Evolutionary conservation across 2,797 vertebrate species (phyloP).

Genomic region (Octomys mimax): DNA sequence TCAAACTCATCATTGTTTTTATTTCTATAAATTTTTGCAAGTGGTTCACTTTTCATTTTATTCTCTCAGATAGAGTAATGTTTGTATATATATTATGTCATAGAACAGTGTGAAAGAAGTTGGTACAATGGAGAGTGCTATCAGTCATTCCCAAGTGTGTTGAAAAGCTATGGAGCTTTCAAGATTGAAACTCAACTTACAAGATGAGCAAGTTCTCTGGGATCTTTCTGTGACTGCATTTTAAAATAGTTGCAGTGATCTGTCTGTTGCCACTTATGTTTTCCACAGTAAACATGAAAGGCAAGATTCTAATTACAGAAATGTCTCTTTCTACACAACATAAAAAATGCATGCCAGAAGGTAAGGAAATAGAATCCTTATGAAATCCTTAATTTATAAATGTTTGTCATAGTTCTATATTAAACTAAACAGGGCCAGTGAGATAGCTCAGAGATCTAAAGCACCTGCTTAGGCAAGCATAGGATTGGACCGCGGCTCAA

Average conservation of each 20-base stretch:
- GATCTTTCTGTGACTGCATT: background rate
- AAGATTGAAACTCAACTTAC: background rate
- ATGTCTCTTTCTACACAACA: background rate
- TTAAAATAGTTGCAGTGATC: background rate
- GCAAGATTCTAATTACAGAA: conserved; percentile 17
- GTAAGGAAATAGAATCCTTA: background rate
- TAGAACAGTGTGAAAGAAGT: background rate
- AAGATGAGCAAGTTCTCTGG: background rate
- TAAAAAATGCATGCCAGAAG: conserved; percentile 6
- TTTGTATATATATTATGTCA: background rate
- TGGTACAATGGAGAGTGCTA: background rate
- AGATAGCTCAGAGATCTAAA: too few species aligned
- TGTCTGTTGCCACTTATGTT: conserved; percentile 32
- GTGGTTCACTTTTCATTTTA: background rate
- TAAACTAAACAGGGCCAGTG: background rate
- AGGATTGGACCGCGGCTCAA: too few species aligned
- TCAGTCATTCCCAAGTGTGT: background rate
- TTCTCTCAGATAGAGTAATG: background rate
- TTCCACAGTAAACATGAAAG: conserved; percentile 54
- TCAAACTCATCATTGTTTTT: background rate
- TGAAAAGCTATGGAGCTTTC: background rate
- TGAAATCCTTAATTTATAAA: conserved; percentile 37
- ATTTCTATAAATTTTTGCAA: background rate
- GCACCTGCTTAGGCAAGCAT: too few species aligned
- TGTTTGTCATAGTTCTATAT: conserved; percentile 40